Conservation (phyloP, 1,140 invertebrate species). For the Hirudo medicinalis region DNA sequence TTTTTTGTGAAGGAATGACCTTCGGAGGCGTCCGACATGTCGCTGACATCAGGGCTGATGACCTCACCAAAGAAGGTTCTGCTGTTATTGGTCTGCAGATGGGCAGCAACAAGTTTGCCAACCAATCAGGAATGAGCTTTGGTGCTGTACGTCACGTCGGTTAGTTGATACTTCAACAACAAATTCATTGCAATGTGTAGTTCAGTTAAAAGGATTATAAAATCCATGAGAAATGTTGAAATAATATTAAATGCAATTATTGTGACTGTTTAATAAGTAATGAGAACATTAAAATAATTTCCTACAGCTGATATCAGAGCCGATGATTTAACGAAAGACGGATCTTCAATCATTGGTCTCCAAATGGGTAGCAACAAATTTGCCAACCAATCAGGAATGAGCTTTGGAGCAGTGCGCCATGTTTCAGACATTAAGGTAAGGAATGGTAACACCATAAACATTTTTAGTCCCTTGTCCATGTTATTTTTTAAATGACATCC, state of each 20-base stretch:
- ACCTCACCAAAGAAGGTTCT: constrained; percentile 47
- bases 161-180: constrained; percentile 11
- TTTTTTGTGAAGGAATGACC: constrained; percentile 58
- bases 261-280: neutral
- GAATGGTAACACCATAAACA: too few species aligned
- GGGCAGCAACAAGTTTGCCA: constrained; percentile 68
- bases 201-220: too few species aligned
- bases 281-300: neutral
- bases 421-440: constrained; percentile 20
- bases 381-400: constrained; percentile 38
- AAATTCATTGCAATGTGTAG: neutral
- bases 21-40: constrained; percentile 71
- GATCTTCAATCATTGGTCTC: constrained; percentile 69
- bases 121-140: constrained; percentile 41
- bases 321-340: constrained; percentile 36
- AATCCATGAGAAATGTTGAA: too few species aligned
- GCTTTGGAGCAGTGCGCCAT: constrained; percentile 51
- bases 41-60: constrained; percentile 34
- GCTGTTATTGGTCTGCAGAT: constrained; percentile 76
- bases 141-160: constrained; percentile 48
- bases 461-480: neutral
- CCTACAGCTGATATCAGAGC: constrained; percentile 46
- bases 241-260: too few species aligned
- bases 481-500: neutral
- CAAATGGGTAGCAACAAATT: constrained; percentile 85